Evolutionary conservation across 2,797 vertebrate species (phyloP).

Genomic region (Oceanodroma leucorhoa): DNA sequence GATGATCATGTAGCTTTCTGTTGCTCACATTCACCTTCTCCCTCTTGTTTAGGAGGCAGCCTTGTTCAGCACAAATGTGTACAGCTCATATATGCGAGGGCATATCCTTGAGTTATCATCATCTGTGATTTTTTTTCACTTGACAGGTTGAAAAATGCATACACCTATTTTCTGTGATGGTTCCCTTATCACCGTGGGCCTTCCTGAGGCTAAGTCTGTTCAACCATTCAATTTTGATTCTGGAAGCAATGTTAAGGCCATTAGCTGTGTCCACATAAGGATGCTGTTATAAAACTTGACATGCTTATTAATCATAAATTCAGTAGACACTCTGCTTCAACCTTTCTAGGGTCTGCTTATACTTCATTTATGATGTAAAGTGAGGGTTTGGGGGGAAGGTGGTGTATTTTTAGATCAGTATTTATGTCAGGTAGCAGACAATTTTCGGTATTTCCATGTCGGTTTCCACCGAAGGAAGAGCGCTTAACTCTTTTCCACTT

Average conservation of each 20-base stretch:
- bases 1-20: neutral
- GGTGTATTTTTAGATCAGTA: neutral
- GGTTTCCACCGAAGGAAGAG: neutral
- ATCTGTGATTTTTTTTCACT: slow-evolving; percentile 22
- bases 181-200: neutral
- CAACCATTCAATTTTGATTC: slow-evolving; percentile 41
- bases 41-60: neutral
- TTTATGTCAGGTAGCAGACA: slow-evolving; percentile 3
- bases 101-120: slow-evolving; percentile 47
- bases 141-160: slow-evolving; percentile 45
- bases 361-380: slow-evolving; percentile 36
- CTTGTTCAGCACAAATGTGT: slow-evolving; percentile 19
- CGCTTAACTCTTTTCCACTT: neutral
- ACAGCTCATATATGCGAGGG: neutral
- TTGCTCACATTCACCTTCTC: neutral
- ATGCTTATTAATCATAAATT: slow-evolving; percentile 62
- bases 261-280: slow-evolving; percentile 44
- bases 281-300: slow-evolving; percentile 51
- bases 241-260: slow-evolving; percentile 47
- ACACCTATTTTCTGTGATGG: slow-evolving; percentile 43
- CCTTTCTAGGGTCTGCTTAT: slow-evolving; percentile 22
- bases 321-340: neutral
- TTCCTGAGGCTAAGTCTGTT: slow-evolving; percentile 41
- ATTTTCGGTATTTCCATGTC: neutral
- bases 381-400: neutral